Evolutionary conservation across 2,797 vertebrate species (phyloP), one percentile per base, ranked within the genome.

Genomic region (Gymnothorax reevesii): DNA sequence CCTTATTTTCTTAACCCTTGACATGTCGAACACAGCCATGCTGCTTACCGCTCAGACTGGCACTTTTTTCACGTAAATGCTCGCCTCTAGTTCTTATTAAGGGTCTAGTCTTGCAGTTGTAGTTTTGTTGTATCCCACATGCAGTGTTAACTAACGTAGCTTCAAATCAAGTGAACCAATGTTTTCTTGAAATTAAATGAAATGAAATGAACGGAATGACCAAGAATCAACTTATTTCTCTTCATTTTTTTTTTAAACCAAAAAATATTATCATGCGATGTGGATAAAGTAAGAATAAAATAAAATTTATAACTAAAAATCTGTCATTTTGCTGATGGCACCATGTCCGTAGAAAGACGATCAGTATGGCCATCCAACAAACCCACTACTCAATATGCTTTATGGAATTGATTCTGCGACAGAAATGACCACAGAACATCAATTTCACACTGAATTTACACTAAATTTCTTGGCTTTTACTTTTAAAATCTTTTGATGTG

Each of bases 371-470:
- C 75, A 79, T 42, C 42, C 49, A 52, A 79, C 75, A 79, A 79
- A 79, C 54, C 42, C 75, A 6, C 15, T 54, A 54, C 54, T n/a
- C 49, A 20, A 79, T 79, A 8, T 7, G 42, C 49, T 79, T 54
- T 52, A 79, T 54, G 22, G 75, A 79, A 52, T 79, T 79, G 17
- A 42, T 79, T 54, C 75, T 52, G 52, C 22, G 75, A 79, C 75
- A 54, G 49, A 54, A 49, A 49, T 52, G 42, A 54, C 75, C 54
- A 7, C 75, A 79, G 75, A 22, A 79, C 75, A 79, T 79, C 75
- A 79, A 79, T 79, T 79, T 79, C 75, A 79, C 75, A 79, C 75
- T 55, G 75, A 79, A 79, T 52, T 79, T 42, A 77, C 73, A 13
- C 73, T 33, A 22, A 42, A 77, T 33, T 54, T 22, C 49, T 10